phyloP scores from a whole-genome alignment of 2,888 invertebrate genomes.

The Mesoligia furuncula region DNA sequence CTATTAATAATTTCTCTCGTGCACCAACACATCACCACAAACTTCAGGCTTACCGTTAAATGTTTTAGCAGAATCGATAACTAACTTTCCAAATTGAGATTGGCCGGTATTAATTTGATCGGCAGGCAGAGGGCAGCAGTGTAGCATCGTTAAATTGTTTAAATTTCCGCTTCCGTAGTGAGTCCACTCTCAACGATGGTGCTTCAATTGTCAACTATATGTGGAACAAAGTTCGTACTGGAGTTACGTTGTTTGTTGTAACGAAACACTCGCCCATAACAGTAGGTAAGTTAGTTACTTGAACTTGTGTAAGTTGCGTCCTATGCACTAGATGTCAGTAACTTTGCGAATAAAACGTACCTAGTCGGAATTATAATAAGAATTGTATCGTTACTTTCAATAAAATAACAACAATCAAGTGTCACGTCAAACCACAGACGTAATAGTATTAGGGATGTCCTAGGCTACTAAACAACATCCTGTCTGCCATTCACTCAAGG shows the following conservation, averaged over 20 bases:
- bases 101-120: slow-evolving; percentile 47
- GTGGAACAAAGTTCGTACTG: slow-evolving; percentile 49
- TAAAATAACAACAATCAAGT: too few species aligned
- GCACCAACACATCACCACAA: slow-evolving; percentile 19
- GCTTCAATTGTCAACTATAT: slow-evolving; percentile 66
- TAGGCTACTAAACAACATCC: too few species aligned
- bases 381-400: too few species aligned
- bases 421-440: too few species aligned
- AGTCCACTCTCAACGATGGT: slow-evolving; percentile 49
- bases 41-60: slow-evolving; percentile 22
- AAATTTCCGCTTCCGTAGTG: slow-evolving; percentile 61
- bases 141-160: slow-evolving; percentile 65
- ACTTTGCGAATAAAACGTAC: slow-evolving; percentile 20
- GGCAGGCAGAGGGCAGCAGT: slow-evolving; percentile 21
- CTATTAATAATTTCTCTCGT: slow-evolving; percentile 28
- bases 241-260: slow-evolving; percentile 20
- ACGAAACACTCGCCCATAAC: slow-evolving; percentile 23
- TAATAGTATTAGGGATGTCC: too few species aligned
- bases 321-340: not conserved
- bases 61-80: slow-evolving; percentile 52
- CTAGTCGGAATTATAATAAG: too few species aligned
- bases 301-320: slow-evolving; percentile 7
- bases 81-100: slow-evolving; percentile 54
- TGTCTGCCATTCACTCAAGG: too few species aligned
- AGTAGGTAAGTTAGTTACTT: slow-evolving; percentile 14